phyloP scores from a whole-genome alignment of 2,888 invertebrate species.

The Mimumesa dahlbomi region DNA sequence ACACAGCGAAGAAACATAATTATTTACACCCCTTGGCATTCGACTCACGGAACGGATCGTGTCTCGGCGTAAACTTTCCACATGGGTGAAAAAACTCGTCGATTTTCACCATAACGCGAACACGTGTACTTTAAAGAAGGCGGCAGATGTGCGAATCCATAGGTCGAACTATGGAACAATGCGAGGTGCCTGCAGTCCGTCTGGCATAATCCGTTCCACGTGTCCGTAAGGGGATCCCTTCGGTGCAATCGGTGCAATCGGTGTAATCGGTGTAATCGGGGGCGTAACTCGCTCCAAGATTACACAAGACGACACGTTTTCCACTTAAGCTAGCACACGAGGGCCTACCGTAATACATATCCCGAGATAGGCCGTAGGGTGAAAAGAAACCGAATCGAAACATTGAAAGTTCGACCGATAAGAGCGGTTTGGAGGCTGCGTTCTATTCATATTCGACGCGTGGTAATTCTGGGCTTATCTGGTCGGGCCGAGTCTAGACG shows the following conservation, averaged over 20 bases:
- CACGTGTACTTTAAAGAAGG: slow-evolving; percentile 12
- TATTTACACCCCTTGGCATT: too few species aligned
- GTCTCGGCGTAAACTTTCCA: too few species aligned
- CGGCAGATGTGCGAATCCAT: slow-evolving; percentile 39
- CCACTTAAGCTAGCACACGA: neutral
- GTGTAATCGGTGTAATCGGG: slow-evolving; percentile 25
- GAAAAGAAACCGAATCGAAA: slow-evolving; percentile 6
- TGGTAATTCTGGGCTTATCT: slow-evolving; percentile 17
- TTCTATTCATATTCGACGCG: slow-evolving; percentile 16
- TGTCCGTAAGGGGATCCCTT: slow-evolving; percentile 50
- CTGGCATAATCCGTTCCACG: slow-evolving; percentile 50
- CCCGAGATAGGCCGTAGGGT: slow-evolving; percentile 3
- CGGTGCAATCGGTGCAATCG: too few species aligned
- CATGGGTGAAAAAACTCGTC: too few species aligned
- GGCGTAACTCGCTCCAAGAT: slow-evolving; percentile 31
- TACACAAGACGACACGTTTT: slow-evolving; percentile 32
- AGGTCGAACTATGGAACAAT: slow-evolving; percentile 35
- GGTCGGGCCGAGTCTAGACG: neutral
- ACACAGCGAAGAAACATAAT: slow-evolving; percentile 12
- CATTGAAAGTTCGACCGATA: slow-evolving; percentile 9
- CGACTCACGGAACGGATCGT: too few species aligned
- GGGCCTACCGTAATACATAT: neutral
- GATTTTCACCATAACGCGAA: too few species aligned
- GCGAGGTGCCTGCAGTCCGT: slow-evolving; percentile 24
- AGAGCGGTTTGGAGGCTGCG: neutral